These are phyloP conservation scores for Scaptomyza polygonia DNA, from an alignment of 2,888 invertebrate genomes.

Conservation along the genomic window DNA sequence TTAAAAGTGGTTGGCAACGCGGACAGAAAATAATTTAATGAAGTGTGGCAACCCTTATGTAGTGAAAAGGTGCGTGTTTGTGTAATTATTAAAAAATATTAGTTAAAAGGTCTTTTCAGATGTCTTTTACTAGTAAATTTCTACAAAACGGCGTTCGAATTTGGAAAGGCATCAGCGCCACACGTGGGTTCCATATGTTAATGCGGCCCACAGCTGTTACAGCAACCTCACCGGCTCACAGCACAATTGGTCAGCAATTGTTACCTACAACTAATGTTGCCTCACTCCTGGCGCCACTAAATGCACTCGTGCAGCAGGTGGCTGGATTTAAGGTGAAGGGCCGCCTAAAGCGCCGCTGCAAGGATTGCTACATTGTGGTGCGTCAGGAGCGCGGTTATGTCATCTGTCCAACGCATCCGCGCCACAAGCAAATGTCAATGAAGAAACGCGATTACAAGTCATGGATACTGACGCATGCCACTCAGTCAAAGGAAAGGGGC, in stretches of 20 bases:
- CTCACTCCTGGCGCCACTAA: conserved; percentile 69
- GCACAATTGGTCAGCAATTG: conserved; percentile 26
- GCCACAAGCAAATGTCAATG: conserved; percentile 93
- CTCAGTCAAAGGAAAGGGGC: conserved; percentile 86
- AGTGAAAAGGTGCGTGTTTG: conserved; percentile 39
- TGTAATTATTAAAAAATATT: conserved; percentile 23
- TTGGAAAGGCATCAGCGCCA: conserved; percentile 36
- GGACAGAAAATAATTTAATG: not conserved
- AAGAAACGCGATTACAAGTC: conserved; percentile 88
- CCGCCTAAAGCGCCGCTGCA: conserved; percentile 88
- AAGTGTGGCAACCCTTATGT: conserved; percentile 33
- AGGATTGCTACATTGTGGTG: conserved; percentile 90
- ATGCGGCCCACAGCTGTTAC: conserved; percentile 49
- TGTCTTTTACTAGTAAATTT: conserved; percentile 69
- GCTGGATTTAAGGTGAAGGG: conserved; percentile 91
- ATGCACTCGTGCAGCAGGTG: conserved; percentile 80
- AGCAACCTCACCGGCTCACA: conserved; percentile 17
- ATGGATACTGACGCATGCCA: conserved; percentile 91
- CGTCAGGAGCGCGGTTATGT: conserved; percentile 89
- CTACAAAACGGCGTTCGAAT: conserved; percentile 44
- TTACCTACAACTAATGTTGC: conserved; percentile 14
- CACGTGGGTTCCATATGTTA: conserved; percentile 74
- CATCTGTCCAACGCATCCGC: conserved; percentile 90
- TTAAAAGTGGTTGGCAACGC: conserved; percentile 34
- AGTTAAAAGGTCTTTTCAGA: conserved; percentile 62